phyloP scores from a whole-genome alignment of 1,140 invertebrate species.

The Apis florea region DNA sequence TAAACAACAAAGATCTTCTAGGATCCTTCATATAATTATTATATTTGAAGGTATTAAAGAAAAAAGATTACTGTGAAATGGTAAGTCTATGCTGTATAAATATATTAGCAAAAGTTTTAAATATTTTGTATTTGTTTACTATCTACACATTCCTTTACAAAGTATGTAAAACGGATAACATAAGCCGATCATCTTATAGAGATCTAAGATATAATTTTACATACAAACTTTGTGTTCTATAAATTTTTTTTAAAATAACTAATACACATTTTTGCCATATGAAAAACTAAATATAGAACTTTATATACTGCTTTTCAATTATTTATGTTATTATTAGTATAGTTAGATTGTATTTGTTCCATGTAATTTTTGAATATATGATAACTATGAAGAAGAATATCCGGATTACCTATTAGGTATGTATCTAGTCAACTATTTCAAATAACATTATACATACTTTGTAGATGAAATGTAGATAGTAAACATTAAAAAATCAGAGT shows the following conservation, averaged over 20 bases:
- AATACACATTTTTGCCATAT: neutral
- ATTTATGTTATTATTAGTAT: conserved; percentile 13
- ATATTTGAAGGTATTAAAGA: conserved; percentile 27
- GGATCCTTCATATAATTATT: conserved; percentile 17
- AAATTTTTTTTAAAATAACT: conserved; percentile 16
- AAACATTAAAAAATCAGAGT: conserved; percentile 36
- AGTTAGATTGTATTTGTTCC: conserved; percentile 15
- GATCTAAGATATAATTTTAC: conserved; percentile 28
- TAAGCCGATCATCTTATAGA: conserved; percentile 1
- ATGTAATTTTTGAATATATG: neutral
- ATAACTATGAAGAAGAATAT: conserved; percentile 7
- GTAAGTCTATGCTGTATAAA: conserved; percentile 49
- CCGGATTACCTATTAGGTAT: conserved; percentile 49
- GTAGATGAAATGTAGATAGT: conserved; percentile 55
- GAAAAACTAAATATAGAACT: neutral
- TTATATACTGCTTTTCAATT: conserved; percentile 11
- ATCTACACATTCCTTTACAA: conserved; percentile 53
- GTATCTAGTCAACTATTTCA: conserved; percentile 40
- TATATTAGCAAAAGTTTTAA: conserved; percentile 23
- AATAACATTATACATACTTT: conserved; percentile 47
- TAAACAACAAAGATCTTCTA: conserved; percentile 47
- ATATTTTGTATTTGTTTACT: conserved; percentile 52
- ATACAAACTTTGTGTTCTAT: conserved; percentile 1
- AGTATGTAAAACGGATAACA: conserved; percentile 21
- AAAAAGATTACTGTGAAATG: conserved; percentile 29